Evolutionary conservation across 2,113 vertebrate species (phyloP).

Genomic region (Leptosomus discolor): DNA sequence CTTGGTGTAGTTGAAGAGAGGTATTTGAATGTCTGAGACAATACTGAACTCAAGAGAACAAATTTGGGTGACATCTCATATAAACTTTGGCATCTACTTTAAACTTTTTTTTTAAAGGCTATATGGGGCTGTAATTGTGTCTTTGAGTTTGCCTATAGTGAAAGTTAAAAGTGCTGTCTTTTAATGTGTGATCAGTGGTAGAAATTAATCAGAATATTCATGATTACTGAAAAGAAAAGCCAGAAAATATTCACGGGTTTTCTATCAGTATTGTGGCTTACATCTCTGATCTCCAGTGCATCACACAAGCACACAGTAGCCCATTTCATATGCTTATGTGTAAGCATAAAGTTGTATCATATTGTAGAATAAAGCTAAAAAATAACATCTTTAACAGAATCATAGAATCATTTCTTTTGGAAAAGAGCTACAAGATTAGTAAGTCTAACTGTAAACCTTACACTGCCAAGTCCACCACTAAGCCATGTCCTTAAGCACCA

Average conservation of each 20-base stretch:
- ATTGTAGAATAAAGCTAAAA: not conserved
- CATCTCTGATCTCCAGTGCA: not conserved
- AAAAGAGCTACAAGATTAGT: not conserved
- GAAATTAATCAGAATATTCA: not conserved
- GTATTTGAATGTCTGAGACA: not conserved
- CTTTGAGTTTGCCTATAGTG: not conserved
- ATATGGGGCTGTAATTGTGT: not conserved
- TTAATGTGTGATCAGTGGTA: not conserved
- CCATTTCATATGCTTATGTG: not conserved
- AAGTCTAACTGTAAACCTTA: not conserved
- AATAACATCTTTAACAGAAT: not conserved
- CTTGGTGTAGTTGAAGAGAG: fast-evolving
- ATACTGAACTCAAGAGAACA: not conserved
- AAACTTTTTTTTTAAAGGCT: not conserved
- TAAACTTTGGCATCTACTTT: not conserved
- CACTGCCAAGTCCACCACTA: not conserved
- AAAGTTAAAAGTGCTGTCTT: not conserved
- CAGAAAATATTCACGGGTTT: not conserved
- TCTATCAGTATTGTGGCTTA: not conserved
- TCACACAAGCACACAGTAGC: not conserved
- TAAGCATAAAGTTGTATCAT: not conserved
- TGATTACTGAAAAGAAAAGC: not conserved
- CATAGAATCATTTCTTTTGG: fast-evolving
- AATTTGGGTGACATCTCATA: not conserved
- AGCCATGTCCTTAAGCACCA: not conserved